These are phyloP conservation scores for Suricata suricatta DNA, from an alignment of 2,113 vertebrate species.

Conservation along the genomic window DNA sequence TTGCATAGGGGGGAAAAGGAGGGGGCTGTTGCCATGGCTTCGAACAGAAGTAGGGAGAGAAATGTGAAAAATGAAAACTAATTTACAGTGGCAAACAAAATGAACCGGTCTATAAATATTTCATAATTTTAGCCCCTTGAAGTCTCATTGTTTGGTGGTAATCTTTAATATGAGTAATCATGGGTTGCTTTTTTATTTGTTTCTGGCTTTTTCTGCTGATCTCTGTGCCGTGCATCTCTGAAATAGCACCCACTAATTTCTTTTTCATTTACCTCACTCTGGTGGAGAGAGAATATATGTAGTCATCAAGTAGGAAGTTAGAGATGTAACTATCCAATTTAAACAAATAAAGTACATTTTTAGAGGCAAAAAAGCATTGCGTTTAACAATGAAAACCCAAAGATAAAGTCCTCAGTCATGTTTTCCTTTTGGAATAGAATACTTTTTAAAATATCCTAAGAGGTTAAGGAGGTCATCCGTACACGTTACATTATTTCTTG, in stretches of 20 bases:
- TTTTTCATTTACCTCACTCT: conserved; percentile 43
- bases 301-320: conserved; percentile 24
- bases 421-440: background rate
- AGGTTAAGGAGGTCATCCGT: background rate
- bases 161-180: conserved; percentile 73
- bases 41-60: conserved; percentile 59
- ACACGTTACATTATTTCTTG: background rate
- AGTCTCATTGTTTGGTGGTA: conserved; percentile 60
- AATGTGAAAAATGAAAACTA: conserved; percentile 53
- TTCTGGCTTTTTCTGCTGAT: conserved; percentile 60
- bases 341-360: conserved; percentile 40
- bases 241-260: conserved; percentile 69
- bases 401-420: background rate
- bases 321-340: background rate
- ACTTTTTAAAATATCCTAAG: background rate
- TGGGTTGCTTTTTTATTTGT: conserved; percentile 62
- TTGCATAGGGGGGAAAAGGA: background rate
- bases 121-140: conserved; percentile 58
- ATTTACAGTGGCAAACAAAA: conserved; percentile 49
- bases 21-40: conserved; percentile 54
- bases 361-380: conserved; percentile 9
- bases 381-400: background rate
- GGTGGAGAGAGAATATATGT: conserved; percentile 18
- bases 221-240: conserved; percentile 26
- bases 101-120: conserved; percentile 76